These are phyloP conservation scores for Rafetus swinhoei DNA, from an alignment of 2,113 vertebrate species.

Conservation along the genomic window DNA sequence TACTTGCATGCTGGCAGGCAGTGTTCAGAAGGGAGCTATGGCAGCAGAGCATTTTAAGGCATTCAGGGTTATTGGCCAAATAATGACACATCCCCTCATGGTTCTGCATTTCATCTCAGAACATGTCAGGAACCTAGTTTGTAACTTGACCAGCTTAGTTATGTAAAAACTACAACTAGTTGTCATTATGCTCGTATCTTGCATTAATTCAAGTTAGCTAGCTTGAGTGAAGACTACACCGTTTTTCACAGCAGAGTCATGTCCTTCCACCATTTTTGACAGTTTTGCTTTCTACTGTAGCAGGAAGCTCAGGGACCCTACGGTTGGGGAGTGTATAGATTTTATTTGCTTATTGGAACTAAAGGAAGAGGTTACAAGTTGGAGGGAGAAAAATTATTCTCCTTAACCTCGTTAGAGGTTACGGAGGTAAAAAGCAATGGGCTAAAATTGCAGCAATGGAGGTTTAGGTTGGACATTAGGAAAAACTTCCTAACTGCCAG, in stretches of 20 bases:
- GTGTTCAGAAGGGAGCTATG: neutral
- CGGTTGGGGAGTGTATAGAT: neutral
- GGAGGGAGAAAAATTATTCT: no score
- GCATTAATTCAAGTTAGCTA: neutral
- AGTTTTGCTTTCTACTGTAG: neutral
- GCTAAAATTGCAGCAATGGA: no score
- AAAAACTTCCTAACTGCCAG: no score
- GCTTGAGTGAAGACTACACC: neutral
- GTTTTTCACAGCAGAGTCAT: neutral
- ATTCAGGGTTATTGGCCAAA: neutral
- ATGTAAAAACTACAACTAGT: slow-evolving; percentile 1
- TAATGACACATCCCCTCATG: neutral
- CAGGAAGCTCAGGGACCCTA: neutral
- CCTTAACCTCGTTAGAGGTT: no score
- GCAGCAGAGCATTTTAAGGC: neutral
- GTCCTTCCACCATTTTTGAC: neutral
- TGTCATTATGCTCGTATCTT: neutral
- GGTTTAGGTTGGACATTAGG: no score
- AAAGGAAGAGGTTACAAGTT: neutral
- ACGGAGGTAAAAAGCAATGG: no score
- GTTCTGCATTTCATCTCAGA: neutral
- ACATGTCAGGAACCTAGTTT: neutral
- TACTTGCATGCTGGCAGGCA: neutral
- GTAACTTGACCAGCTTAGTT: neutral
- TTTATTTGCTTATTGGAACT: neutral